Percentiles rank a stretch among this genome's conserved stretches.
phyloP scores from a whole-genome alignment of 2,797 vertebrate species.

The Psittacula echo region DNA sequence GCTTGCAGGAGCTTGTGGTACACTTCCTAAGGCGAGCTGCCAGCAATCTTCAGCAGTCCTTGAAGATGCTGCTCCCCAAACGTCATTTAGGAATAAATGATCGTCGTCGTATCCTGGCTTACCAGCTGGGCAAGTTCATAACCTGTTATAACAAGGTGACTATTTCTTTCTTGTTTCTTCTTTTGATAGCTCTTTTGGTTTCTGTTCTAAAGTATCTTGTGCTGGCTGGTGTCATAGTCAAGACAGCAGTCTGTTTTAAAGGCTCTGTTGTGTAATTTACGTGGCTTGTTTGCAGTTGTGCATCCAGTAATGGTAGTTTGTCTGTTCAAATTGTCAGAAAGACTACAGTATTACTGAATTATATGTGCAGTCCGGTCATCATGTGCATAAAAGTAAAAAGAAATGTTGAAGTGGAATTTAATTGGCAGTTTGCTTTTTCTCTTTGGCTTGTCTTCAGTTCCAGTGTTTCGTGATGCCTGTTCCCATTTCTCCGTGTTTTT shows the following conservation, averaged over 20 bases:
- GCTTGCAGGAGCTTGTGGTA: conserved; percentile 90
- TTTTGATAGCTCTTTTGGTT: neutral
- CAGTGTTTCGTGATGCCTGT: neutral
- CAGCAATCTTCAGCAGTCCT: conserved; percentile 88
- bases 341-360: neutral
- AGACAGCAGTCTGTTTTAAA: neutral
- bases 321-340: neutral
- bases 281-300: neutral
- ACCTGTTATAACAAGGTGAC: conserved; percentile 88
- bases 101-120: conserved; percentile 88
- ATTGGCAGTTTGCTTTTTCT: neutral
- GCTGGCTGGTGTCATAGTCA: neutral
- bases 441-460: neutral
- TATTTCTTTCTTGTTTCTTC: neutral
- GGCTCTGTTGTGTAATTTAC: neutral
- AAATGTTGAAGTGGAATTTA: neutral
- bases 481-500: neutral
- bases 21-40: conserved; percentile 92
- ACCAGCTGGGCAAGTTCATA: conserved; percentile 91
- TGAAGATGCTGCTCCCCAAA: conserved; percentile 86
- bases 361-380: neutral
- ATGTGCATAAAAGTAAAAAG: neutral
- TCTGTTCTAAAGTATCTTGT: neutral
- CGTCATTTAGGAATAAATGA: conserved; percentile 82
- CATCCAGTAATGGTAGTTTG: neutral